Evolutionary conservation across 2,888 invertebrate species (phyloP).

Genomic region (Drosophila mimetica): DNA sequence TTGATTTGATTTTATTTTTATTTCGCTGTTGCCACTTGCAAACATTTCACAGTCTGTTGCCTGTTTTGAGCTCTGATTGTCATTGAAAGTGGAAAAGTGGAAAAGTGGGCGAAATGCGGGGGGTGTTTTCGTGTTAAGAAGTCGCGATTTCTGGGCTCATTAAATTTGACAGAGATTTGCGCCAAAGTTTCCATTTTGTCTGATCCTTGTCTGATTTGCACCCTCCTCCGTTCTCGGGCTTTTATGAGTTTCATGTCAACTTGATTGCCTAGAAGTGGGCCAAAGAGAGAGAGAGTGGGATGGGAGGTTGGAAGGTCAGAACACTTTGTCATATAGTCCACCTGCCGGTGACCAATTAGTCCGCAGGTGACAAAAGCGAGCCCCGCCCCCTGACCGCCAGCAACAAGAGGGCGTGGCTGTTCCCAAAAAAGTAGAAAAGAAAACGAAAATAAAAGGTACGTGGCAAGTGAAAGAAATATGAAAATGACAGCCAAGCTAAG

Average conservation of each 20-base stretch:
- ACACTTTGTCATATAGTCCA: slow-evolving; percentile 55
- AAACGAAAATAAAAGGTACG: slow-evolving; percentile 6
- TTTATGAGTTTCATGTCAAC: slow-evolving; percentile 69
- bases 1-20: slow-evolving; percentile 45
- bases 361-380: slow-evolving; percentile 48
- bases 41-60: slow-evolving; percentile 67
- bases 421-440: background rate
- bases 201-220: slow-evolving; percentile 28
- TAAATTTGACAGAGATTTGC: slow-evolving; percentile 78
- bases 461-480: slow-evolving; percentile 34
- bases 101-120: background rate
- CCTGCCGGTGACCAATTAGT: slow-evolving; percentile 45
- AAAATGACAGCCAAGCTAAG: slow-evolving; percentile 20
- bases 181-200: slow-evolving; percentile 51
- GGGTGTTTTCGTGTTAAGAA: slow-evolving; percentile 8
- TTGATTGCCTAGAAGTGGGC: background rate
- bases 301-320: slow-evolving; percentile 22
- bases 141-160: slow-evolving; percentile 73
- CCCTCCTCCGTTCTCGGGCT: slow-evolving; percentile 17
- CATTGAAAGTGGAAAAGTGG: slow-evolving; percentile 12
- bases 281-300: background rate
- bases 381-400: background rate
- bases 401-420: too few relatives aligned
- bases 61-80: slow-evolving; percentile 50
- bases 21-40: slow-evolving; percentile 42